Percentiles rank a stretch among this genome's conserved stretches.
phyloP scores from a whole-genome alignment of 2,888 invertebrate species.

The Pterostichus madidus region DNA sequence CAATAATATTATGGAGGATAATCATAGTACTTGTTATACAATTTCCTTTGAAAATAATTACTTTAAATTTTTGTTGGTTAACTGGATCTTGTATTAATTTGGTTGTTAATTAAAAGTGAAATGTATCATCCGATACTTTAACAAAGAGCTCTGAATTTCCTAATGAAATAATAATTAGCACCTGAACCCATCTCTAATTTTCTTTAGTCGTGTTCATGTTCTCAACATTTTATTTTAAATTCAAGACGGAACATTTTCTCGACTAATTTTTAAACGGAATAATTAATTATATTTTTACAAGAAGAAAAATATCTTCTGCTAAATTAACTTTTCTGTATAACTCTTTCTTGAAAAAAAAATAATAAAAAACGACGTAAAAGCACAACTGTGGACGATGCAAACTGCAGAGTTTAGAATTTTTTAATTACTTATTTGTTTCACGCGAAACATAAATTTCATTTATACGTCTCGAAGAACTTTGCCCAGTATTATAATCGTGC shows the following conservation, averaged over 20 bases:
- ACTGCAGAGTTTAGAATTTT: constrained; percentile 45
- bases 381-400: constrained; percentile 25
- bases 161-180: background rate
- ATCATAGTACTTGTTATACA: no score
- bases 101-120: no score
- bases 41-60: no score
- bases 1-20: no score
- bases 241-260: constrained; percentile 12
- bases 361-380: constrained; percentile 47
- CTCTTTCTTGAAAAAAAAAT: constrained; percentile 47
- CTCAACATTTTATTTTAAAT: constrained; percentile 15
- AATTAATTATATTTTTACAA: constrained; percentile 62
- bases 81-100: no score
- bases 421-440: constrained; percentile 50
- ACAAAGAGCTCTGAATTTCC: background rate
- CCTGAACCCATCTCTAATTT: background rate
- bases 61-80: no score
- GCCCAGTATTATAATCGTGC: constrained; percentile 32
- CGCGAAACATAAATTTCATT: constrained; percentile 42
- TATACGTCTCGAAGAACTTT: constrained; percentile 30
- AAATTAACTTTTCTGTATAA: constrained; percentile 60
- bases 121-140: no score
- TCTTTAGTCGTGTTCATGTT: background rate
- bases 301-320: constrained; percentile 57
- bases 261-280: constrained; percentile 47